Percentiles rank a stretch among this genome's conserved stretches.
Evolutionary conservation across 1,140 invertebrate genomes (phyloP).

Genomic region (Saccostrea glomerata): DNA sequence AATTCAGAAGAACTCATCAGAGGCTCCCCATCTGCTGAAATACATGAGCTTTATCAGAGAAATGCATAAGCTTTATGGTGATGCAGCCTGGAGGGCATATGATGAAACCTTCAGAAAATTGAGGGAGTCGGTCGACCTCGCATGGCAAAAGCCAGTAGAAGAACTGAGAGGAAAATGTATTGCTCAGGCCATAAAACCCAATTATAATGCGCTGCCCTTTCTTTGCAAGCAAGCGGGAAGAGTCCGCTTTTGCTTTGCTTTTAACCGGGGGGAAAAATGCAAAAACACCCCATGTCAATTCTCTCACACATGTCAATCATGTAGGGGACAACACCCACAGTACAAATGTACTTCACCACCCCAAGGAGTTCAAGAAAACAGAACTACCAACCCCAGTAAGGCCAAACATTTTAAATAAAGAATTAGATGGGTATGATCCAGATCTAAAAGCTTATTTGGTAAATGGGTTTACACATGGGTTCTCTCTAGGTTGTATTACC

Average conservation of each 20-base stretch:
- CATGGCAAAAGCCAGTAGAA: too few relatives aligned
- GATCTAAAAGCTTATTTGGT: not conserved
- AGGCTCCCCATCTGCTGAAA: not conserved
- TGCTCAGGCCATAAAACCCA: slow-evolving; percentile 38
- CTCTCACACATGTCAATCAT: slow-evolving; percentile 35
- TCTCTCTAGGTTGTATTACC: too few relatives aligned
- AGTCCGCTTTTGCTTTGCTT: too few relatives aligned
- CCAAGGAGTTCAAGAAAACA: too few relatives aligned
- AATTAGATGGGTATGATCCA: slow-evolving; percentile 48
- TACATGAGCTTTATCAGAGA: not conserved
- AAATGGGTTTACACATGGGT: slow-evolving; percentile 14
- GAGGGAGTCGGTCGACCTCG: too few relatives aligned
- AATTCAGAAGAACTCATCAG: not conserved
- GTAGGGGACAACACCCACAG: too few relatives aligned
- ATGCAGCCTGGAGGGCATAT: too few relatives aligned
- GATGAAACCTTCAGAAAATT: too few relatives aligned
- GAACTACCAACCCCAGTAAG: too few relatives aligned
- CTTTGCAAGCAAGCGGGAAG: too few relatives aligned
- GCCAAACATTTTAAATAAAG: not conserved
- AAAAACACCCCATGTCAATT: not conserved
- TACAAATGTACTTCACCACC: too few relatives aligned
- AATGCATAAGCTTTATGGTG: not conserved
- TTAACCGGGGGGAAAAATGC: too few relatives aligned
- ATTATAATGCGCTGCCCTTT: not conserved
- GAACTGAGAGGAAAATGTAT: slow-evolving; percentile 44